A percentile compares a stretch with the other conserved stretches of the same genome.
phyloP scores from a whole-genome alignment of 2,888 invertebrate genomes.

The Trichogramma evanescens region DNA sequence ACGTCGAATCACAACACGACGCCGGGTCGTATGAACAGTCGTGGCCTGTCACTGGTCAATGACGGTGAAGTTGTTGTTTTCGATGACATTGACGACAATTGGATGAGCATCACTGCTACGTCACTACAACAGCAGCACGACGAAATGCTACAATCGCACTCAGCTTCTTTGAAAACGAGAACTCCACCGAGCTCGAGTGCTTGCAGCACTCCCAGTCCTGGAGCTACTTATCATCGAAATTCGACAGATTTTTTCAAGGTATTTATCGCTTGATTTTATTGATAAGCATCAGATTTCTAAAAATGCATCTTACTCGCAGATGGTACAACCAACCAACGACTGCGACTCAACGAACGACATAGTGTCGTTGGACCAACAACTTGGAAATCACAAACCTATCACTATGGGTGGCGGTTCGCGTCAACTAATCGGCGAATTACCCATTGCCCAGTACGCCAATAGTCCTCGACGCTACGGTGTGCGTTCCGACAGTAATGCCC shows the following conservation, averaged over 20 bases:
- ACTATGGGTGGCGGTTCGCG: slow-evolving; percentile 33
- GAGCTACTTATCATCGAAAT: slow-evolving; percentile 44
- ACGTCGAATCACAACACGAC: slow-evolving; percentile 40
- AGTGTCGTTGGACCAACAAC: background rate
- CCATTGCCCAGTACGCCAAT: slow-evolving; percentile 90
- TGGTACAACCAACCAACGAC: slow-evolving; percentile 41
- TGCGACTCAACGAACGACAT: slow-evolving; percentile 46
- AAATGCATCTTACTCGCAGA: slow-evolving; percentile 26
- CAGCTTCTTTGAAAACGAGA: slow-evolving; percentile 34
- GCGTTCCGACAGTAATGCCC: slow-evolving; percentile 49
- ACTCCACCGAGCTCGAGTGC: slow-evolving; percentile 42
- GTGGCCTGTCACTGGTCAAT: slow-evolving; percentile 51
- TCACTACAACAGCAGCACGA: background rate
- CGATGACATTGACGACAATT: slow-evolving; percentile 78
- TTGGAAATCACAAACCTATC: background rate
- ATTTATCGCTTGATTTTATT: slow-evolving; percentile 8
- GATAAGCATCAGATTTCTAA: background rate
- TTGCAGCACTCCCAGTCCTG: slow-evolving; percentile 45
- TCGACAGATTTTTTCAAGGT: slow-evolving; percentile 51
- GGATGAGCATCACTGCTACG: slow-evolving; percentile 50
- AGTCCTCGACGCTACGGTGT: slow-evolving; percentile 79
- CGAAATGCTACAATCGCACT: slow-evolving; percentile 8
- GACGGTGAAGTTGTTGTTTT: slow-evolving; percentile 79
- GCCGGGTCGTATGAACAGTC: slow-evolving; percentile 36
- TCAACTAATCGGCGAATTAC: slow-evolving; percentile 72